These are phyloP conservation scores for Petromus typicus DNA, from an alignment of 2,113 vertebrate genomes.

Conservation along the genomic window DNA sequence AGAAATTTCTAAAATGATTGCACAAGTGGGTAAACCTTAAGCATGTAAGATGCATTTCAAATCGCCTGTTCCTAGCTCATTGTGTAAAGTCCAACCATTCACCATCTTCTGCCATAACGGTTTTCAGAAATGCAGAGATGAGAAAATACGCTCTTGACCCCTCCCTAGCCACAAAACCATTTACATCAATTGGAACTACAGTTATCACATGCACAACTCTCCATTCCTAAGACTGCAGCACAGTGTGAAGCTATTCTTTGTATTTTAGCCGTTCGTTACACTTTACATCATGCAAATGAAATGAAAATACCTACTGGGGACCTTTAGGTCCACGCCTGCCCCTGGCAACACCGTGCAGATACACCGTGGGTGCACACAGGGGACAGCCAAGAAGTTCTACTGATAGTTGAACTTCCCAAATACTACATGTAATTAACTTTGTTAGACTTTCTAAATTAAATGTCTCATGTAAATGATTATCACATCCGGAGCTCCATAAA, in stretches of 20 bases:
- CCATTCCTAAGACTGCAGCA: constrained; percentile 45
- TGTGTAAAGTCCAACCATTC: not conserved
- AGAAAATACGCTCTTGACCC: constrained; percentile 28
- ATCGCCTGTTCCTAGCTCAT: not conserved
- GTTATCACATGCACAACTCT: not conserved
- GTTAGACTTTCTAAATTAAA: constrained; percentile 4
- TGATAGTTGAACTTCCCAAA: not conserved
- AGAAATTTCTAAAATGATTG: not conserved
- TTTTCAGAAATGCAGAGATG: constrained; percentile 10
- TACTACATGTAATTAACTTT: not conserved
- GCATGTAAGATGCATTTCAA: not conserved
- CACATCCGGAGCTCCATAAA: constrained; percentile 59
- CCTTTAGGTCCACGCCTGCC: not conserved
- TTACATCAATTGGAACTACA: constrained; percentile 49
- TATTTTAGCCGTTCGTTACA: constrained; percentile 49
- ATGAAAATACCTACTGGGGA: not conserved
- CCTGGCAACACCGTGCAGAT: not conserved
- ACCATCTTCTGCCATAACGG: not conserved
- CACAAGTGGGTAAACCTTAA: not conserved
- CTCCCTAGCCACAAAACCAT: constrained; percentile 41
- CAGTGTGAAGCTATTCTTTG: not conserved
- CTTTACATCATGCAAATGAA: not conserved
- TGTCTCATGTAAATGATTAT: constrained; percentile 47
- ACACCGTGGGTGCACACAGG: not conserved
- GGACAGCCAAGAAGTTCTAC: not conserved